Conservation (phyloP, 2,888 invertebrate genomes). For the Megalurothrips usitatus region DNA sequence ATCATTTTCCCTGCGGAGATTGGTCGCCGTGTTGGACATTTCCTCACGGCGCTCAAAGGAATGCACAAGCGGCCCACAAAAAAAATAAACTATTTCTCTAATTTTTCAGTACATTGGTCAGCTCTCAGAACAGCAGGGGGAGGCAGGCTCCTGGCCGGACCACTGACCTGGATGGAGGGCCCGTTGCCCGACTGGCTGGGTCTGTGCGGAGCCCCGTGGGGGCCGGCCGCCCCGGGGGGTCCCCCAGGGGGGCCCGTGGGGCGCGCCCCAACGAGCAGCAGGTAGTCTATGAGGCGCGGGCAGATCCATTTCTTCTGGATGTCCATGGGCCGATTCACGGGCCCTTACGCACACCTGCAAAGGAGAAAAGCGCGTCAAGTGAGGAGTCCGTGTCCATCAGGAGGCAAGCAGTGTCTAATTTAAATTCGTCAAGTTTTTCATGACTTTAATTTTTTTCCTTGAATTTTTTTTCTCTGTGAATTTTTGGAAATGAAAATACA, state of each 20-base stretch:
- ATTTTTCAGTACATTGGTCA: no score
- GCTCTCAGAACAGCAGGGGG: slow-evolving; percentile 40
- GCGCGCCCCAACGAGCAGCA: slow-evolving; percentile 92
- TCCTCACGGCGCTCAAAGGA: no score
- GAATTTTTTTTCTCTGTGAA: no score
- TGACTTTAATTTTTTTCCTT: background rate
- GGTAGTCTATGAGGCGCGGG: slow-evolving; percentile 88
- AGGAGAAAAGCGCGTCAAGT: no score
- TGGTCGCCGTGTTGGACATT: no score
- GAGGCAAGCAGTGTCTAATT: background rate
- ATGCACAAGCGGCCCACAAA: no score
- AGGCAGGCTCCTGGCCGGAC: slow-evolving; percentile 31
- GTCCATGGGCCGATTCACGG: slow-evolving; percentile 44
- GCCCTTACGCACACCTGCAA: background rate
- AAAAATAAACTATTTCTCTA: no score
- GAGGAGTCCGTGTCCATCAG: no score
- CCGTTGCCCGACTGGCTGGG: slow-evolving; percentile 33
- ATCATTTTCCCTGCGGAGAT: no score
- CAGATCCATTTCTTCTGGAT: slow-evolving; percentile 76
- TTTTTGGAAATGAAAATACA: no score
- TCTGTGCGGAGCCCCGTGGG: background rate
- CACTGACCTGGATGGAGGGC: slow-evolving; percentile 13
- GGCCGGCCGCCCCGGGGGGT: background rate
- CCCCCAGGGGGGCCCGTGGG: slow-evolving; percentile 54
- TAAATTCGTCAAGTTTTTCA: background rate